Conservation (phyloP, 2,797 vertebrate species). For the Dipus sagitta region DNA sequence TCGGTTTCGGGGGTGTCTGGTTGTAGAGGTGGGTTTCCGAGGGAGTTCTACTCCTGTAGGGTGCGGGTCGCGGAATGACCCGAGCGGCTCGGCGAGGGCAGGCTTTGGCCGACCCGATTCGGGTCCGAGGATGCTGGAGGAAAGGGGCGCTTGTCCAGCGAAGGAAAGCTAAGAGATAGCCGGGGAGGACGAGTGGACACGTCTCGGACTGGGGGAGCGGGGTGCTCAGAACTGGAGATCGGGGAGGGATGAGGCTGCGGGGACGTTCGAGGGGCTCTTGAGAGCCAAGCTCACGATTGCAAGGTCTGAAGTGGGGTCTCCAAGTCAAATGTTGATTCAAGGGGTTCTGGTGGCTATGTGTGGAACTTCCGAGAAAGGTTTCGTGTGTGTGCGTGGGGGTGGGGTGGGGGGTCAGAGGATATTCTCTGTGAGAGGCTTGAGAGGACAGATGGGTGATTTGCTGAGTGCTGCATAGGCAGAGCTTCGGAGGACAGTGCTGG, state of each 20-base stretch:
- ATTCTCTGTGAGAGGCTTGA: neutral
- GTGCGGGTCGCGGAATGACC: neutral
- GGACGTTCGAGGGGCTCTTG: neutral
- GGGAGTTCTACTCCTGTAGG: neutral
- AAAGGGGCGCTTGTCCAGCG: neutral
- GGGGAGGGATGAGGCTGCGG: neutral
- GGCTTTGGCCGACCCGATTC: neutral
- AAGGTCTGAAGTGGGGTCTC: neutral
- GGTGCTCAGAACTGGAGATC: neutral
- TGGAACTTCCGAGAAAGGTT: neutral
- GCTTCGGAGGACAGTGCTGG: neutral
- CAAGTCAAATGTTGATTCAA: constrained; percentile 18
- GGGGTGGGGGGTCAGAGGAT: neutral
- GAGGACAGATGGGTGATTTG: neutral
- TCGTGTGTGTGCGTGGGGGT: neutral
- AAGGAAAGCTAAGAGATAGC: neutral
- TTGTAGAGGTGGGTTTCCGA: neutral
- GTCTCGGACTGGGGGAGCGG: neutral
- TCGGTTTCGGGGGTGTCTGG: constrained; percentile 34
- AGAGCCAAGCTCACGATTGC: neutral
- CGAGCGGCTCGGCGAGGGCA: neutral
- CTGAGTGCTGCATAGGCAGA: neutral
- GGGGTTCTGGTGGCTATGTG: neutral
- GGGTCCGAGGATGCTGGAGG: neutral
- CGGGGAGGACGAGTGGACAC: neutral